A percentile compares a stretch with the other conserved stretches of the same genome.
Evolutionary conservation across 2,797 vertebrate species (phyloP).

Genomic region (Borostomias antarcticus): DNA sequence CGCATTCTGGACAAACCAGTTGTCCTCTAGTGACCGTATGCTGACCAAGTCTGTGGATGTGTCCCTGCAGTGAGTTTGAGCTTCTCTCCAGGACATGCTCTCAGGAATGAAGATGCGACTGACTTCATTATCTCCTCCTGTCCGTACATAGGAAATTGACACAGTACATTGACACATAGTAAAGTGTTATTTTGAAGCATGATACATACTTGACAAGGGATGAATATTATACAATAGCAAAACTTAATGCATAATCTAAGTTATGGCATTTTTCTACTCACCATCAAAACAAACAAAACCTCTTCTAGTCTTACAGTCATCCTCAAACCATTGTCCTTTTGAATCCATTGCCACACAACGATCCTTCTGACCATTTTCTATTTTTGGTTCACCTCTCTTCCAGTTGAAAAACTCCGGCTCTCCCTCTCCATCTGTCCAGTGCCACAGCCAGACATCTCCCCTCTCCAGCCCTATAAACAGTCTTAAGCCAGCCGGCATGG

Average conservation of each 20-base stretch:
- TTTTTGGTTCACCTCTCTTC: slow-evolving; percentile 43
- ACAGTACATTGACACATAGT: background rate
- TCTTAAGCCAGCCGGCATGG: background rate
- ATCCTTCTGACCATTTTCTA: background rate
- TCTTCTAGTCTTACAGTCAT: slow-evolving; percentile 42
- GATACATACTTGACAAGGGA: background rate
- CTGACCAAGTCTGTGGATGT: slow-evolving; percentile 57
- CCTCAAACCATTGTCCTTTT: slow-evolving; percentile 59
- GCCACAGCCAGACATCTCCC: slow-evolving; percentile 51
- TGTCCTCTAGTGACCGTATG: slow-evolving; percentile 53
- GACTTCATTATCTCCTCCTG: slow-evolving; percentile 31
- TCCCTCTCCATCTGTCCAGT: slow-evolving; percentile 50
- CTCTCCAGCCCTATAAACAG: slow-evolving; percentile 69
- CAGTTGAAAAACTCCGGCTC: slow-evolving; percentile 58
- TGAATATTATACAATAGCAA: background rate
- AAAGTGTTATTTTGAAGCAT: background rate
- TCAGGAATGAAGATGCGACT: slow-evolving; percentile 39
- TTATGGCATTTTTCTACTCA: slow-evolving; percentile 6
- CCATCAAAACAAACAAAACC: slow-evolving; percentile 33
- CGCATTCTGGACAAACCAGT: slow-evolving; percentile 38
- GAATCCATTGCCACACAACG: slow-evolving; percentile 62
- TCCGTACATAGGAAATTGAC: slow-evolving; percentile 10
- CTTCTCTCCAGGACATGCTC: slow-evolving; percentile 60
- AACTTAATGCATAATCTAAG: background rate
- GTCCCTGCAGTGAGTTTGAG: slow-evolving; percentile 58